Percentiles rank a stretch among this genome's conserved stretches.
These are phyloP conservation scores for Chionoecetes opilio DNA, from an alignment of 1,140 invertebrate species.

Conservation along the genomic window DNA sequence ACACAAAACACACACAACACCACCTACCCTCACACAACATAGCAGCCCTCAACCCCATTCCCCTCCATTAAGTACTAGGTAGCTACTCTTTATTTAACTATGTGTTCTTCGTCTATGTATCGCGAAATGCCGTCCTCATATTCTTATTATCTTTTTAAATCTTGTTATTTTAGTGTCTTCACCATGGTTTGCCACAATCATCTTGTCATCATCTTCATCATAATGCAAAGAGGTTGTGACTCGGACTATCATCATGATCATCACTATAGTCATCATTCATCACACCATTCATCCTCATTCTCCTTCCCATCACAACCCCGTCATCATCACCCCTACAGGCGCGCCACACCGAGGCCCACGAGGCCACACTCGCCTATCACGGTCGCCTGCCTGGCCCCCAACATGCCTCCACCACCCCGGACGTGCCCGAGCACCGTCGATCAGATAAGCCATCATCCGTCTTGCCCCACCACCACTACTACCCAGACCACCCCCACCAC, in stretches of 20 bases:
- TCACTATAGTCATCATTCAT: not conserved
- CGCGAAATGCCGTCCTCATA: not conserved
- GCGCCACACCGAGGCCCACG: not conserved
- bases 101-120: too few species aligned
- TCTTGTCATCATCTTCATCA: not conserved
- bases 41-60: not conserved
- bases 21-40: not conserved
- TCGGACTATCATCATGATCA: not conserved
- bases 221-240: not conserved
- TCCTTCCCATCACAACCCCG: not conserved
- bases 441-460: constrained; percentile 18
- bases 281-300: constrained; percentile 2
- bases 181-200: not conserved
- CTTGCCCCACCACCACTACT: not conserved
- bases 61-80: too few species aligned
- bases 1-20: not conserved
- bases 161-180: not conserved
- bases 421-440: not conserved
- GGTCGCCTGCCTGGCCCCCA: not conserved
- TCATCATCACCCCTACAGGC: not conserved
- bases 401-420: not conserved
- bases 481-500: not conserved
- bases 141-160: not conserved
- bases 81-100: too few species aligned
- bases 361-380: not conserved